phyloP scores from a whole-genome alignment of 2,113 vertebrate species.

The Arvicanthis niloticus region DNA sequence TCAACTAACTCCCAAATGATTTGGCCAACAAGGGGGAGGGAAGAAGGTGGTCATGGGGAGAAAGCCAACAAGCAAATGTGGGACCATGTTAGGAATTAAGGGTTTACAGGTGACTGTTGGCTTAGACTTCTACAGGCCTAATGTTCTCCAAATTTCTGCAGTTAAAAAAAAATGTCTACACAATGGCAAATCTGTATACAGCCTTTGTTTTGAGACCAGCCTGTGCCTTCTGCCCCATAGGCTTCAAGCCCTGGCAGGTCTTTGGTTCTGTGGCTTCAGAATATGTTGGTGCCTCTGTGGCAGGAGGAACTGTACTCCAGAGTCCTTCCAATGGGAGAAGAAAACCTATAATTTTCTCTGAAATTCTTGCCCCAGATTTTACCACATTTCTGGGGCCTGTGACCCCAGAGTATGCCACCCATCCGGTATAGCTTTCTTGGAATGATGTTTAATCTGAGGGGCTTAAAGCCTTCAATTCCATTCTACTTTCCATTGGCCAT shows the following conservation, averaged over 20 bases:
- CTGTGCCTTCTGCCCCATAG: background rate
- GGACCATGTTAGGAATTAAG: background rate
- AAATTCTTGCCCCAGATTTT: background rate
- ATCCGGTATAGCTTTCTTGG: background rate
- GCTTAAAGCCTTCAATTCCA: background rate
- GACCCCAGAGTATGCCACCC: background rate
- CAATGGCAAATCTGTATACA: accelerated
- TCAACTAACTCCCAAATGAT: background rate
- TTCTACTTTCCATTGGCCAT: background rate
- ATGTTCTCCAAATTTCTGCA: background rate
- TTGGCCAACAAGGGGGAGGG: background rate
- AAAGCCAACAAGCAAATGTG: background rate
- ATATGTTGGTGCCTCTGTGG: background rate
- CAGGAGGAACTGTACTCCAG: background rate
- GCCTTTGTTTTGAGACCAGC: too few relatives aligned
- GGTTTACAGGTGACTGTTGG: accelerated
- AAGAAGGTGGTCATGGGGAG: accelerated
- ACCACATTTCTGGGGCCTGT: background rate
- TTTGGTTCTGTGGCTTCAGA: background rate
- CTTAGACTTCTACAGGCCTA: background rate
- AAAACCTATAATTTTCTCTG: background rate
- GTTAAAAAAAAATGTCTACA: background rate
- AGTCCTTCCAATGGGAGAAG: background rate
- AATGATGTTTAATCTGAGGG: background rate
- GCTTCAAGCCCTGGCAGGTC: background rate